These are phyloP conservation scores for Dallia pectoralis DNA, from an alignment of 2,797 vertebrate species.

Conservation along the genomic window DNA sequence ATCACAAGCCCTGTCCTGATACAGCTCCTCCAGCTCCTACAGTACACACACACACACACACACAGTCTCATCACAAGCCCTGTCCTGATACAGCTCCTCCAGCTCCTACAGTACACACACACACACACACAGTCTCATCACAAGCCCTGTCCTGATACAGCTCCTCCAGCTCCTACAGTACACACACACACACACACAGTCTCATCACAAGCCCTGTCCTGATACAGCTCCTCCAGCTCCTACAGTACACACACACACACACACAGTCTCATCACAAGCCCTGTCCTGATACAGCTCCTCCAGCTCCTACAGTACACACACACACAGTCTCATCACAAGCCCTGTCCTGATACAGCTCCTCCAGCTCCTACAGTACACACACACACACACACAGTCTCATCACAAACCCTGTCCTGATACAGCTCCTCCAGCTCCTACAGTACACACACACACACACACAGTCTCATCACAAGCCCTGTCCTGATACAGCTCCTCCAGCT, in stretches of 20 bases:
- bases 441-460: slow-evolving; percentile 4
- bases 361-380: slow-evolving; percentile 69
- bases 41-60: neutral
- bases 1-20: neutral
- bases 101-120: slow-evolving; percentile 66
- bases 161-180: slow-evolving; percentile 76
- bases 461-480: slow-evolving; percentile 74
- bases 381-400: slow-evolving; percentile 38
- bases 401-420: slow-evolving; percentile 74
- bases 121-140: slow-evolving; percentile 50
- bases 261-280: slow-evolving; percentile 66
- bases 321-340: slow-evolving; percentile 66
- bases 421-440: slow-evolving; percentile 78
- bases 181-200: slow-evolving; percentile 2
- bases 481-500: slow-evolving; percentile 77
- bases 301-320: slow-evolving; percentile 66
- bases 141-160: slow-evolving; percentile 75
- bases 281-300: slow-evolving; percentile 78
- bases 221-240: slow-evolving; percentile 78
- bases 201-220: slow-evolving; percentile 74
- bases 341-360: slow-evolving; percentile 77
- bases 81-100: slow-evolving; percentile 78
- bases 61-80: slow-evolving; percentile 67
- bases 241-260: slow-evolving; percentile 39
- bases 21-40: too few species aligned